phyloP scores from a whole-genome alignment of 2,797 vertebrate genomes.

The Ciconia nigra region DNA sequence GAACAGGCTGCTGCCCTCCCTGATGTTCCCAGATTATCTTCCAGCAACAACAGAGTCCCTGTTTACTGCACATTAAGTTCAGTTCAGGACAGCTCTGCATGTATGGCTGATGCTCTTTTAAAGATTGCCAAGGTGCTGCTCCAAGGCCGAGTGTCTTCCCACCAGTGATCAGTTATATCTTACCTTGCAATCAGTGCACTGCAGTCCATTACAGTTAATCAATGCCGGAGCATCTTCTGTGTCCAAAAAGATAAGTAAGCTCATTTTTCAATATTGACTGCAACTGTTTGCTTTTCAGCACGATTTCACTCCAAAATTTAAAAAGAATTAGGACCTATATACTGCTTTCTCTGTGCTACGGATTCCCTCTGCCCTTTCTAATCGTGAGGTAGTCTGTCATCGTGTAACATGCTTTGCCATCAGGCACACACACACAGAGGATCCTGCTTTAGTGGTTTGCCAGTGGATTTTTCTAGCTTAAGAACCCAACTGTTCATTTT shows the following conservation, averaged over 20 bases:
- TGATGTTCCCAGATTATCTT: not conserved
- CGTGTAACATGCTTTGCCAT: not conserved
- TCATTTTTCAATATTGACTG: slow-evolving; percentile 8
- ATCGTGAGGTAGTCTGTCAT: not conserved
- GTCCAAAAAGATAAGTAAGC: slow-evolving; percentile 12
- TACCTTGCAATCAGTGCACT: slow-evolving; percentile 9
- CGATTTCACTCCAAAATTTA: slow-evolving; percentile 2
- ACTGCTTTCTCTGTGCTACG: not conserved
- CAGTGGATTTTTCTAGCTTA: not conserved
- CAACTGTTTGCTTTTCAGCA: not conserved
- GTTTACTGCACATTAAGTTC: not conserved
- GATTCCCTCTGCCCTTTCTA: not conserved
- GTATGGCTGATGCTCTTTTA: not conserved
- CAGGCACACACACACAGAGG: not conserved
- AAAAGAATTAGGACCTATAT: not conserved
- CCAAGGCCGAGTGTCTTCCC: not conserved
- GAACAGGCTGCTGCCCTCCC: not conserved
- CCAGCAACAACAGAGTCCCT: not conserved
- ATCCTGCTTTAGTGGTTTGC: not conserved
- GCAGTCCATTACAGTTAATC: slow-evolving; percentile 17
- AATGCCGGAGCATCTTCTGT: slow-evolving; percentile 1
- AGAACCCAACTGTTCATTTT: not conserved
- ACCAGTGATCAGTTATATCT: not conserved
- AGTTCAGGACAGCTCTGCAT: not conserved
- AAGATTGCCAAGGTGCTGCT: not conserved